Percentiles rank a stretch among this genome's conserved stretches.
Conservation (phyloP, 1,140 invertebrate species). For the Polypedilum vanderplanki region DNA sequence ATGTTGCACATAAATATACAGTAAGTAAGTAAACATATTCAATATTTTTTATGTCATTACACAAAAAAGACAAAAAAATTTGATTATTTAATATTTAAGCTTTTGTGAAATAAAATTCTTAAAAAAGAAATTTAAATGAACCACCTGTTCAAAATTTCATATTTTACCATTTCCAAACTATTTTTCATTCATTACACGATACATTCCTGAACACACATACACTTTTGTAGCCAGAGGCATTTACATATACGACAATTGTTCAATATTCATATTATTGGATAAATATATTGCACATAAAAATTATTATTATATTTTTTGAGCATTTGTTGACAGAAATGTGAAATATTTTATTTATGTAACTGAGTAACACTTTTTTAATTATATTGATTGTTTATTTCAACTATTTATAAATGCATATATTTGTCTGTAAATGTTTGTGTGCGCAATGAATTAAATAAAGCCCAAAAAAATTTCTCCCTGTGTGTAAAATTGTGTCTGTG, state of each 20-base stretch:
- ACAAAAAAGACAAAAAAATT: too few species aligned
- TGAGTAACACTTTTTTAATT: too few species aligned
- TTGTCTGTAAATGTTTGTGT: not conserved
- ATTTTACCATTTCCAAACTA: too few species aligned
- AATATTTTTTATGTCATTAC: too few species aligned
- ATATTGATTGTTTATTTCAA: too few species aligned
- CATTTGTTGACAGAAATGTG: slow-evolving; percentile 11
- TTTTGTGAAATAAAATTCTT: too few species aligned
- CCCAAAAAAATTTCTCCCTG: not conserved
- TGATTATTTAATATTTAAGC: too few species aligned
- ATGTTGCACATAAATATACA: slow-evolving; percentile 8
- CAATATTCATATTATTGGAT: not conserved
- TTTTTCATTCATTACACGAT: too few species aligned
- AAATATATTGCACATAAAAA: slow-evolving; percentile 7
- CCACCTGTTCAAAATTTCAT: too few species aligned
- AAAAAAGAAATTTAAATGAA: too few species aligned
- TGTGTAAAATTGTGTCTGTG: not conserved
- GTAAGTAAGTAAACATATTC: not conserved
- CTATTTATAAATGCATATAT: not conserved
- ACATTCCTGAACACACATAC: too few species aligned
- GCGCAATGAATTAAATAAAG: not conserved
- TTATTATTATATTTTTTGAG: not conserved
- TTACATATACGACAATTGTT: not conserved
- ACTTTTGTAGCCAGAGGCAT: not conserved
- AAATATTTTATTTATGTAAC: not conserved